These are phyloP conservation scores for Cuculus canorus DNA, from an alignment of 2,797 vertebrate genomes.

Conservation along the genomic window DNA sequence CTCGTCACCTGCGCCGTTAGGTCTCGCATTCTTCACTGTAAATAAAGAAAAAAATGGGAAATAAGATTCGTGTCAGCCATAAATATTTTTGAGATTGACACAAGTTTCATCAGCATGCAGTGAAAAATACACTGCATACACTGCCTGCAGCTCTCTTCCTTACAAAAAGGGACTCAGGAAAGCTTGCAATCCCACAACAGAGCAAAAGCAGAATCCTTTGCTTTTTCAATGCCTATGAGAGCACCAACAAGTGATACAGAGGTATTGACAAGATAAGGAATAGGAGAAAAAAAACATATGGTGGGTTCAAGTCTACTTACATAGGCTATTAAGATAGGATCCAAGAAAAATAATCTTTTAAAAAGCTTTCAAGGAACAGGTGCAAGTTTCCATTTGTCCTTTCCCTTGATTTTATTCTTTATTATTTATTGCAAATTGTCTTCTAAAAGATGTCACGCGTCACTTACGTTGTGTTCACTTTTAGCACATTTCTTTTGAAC, in stretches of 20 bases:
- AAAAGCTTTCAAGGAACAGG: neutral
- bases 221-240: neutral
- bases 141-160: neutral
- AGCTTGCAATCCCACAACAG: neutral
- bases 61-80: neutral
- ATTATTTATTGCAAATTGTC: neutral
- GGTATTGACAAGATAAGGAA: neutral
- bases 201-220: neutral
- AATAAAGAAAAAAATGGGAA: neutral
- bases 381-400: neutral
- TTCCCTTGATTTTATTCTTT: neutral
- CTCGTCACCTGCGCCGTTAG: conserved; percentile 90
- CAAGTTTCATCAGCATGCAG: neutral
- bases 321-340: neutral
- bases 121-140: neutral
- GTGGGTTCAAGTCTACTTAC: neutral
- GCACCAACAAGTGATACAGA: neutral
- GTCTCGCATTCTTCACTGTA: conserved; percentile 87
- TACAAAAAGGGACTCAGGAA: neutral
- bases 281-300: neutral
- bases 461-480: neutral
- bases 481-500: neutral
- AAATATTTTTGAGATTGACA: neutral
- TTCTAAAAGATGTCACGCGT: neutral
- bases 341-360: neutral